Evolutionary conservation across 2,888 invertebrate genomes (phyloP), one percentile per base, ranked within the genome.

Genomic region (Macroteleia sp.): DNA sequence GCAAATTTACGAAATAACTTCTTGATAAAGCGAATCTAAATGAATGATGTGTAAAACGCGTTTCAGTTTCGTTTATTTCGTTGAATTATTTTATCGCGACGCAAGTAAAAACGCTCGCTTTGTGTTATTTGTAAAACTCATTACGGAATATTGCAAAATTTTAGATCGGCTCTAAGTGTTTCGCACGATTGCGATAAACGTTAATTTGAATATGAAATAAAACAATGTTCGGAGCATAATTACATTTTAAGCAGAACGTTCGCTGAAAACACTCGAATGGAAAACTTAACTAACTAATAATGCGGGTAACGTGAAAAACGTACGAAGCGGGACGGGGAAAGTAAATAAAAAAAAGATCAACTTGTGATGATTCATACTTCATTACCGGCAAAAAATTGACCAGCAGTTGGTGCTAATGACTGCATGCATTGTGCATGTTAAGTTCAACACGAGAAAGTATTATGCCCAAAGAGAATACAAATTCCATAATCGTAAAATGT

Each of bases 81-180:
- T n/a, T 46, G 52, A 62, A 62, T 54, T 62, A 42, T 50, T 70
- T 70, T 61, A 61, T 61, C 52, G 36, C 16, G 48, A 14, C 30
- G 34, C n/a, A 41, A 52, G 59, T 44, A 30, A 59, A 59, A 44
- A 62, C 30, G 61, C 12, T 50, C 36, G 66, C 32, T 54, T 66
- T n/a, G n/a, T 64, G 42, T 64, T 64, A 66, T 73, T 73, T 57
- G 57, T 46, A 50, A 57, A 73, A 57, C 57, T 64, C 73, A 50
- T 73, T 64, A 73, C 57, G 57, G 42, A 64, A 34, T 50, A 61
- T 73, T 73, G 64, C 73, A 73, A 64, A 62, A 62, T 73, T 73
- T 64, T 36, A 57, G 64, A 73, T 73, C 64, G 32, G 41, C 64
- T 64, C 42, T 57, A 64, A 73, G 57, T 57, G 64, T 64, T 73